Evolutionary conservation across 1,140 invertebrate genomes (phyloP).

Genomic region (Aphelenchoides avenae): DNA sequence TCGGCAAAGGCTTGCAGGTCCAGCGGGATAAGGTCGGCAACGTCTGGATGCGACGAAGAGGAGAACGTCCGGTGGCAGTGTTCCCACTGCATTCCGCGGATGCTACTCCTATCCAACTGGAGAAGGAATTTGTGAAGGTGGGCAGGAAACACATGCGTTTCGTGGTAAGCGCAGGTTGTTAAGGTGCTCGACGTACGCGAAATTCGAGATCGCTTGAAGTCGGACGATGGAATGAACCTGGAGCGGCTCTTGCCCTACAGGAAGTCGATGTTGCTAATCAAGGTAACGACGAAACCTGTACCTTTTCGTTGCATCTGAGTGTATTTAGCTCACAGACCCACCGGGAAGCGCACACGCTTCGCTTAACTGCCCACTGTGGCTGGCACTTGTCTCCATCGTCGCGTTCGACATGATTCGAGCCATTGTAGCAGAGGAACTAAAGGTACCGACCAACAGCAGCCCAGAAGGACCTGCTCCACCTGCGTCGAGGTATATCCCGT

Average conservation of each 20-base stretch:
- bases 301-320: neutral
- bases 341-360: conserved; percentile 15
- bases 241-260: conserved; percentile 14
- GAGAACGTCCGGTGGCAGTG: conserved; percentile 3
- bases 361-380: conserved; percentile 13
- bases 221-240: conserved; percentile 4
- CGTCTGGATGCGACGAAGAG: conserved; percentile 17
- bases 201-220: conserved; percentile 18
- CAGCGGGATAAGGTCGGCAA: conserved; percentile 15
- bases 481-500: conserved; percentile 3
- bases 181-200: conserved; percentile 11
- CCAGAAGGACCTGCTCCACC: neutral
- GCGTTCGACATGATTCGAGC: conserved; percentile 13
- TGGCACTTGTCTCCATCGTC: conserved; percentile 13
- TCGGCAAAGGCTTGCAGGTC: conserved; percentile 13
- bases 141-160: neutral
- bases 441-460: neutral
- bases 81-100: conserved; percentile 18
- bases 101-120: conserved; percentile 21
- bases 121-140: conserved; percentile 5
- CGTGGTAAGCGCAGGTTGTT: neutral
- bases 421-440: neutral
- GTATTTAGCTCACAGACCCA: conserved; percentile 16
- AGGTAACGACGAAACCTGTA: conserved; percentile 13
- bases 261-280: conserved; percentile 17